Evolutionary conservation across 2,113 vertebrate genomes (phyloP).

Genomic region (Mirounga angustirostris): DNA sequence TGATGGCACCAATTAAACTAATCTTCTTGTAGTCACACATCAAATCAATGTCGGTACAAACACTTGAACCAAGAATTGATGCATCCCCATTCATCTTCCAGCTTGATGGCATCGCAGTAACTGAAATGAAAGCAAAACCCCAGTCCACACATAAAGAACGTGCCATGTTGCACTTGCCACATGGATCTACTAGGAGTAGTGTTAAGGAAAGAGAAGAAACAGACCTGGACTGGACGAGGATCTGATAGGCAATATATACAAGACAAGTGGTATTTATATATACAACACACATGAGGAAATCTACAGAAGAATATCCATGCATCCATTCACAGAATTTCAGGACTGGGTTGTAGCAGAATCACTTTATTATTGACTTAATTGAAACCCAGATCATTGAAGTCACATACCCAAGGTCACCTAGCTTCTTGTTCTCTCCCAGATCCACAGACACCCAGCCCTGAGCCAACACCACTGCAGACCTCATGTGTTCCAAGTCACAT

Average conservation of each 20-base stretch:
- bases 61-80: conserved; percentile 14
- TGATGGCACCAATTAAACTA: conserved; percentile 72
- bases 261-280: neutral
- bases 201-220: neutral
- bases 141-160: neutral
- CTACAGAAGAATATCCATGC: neutral
- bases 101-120: neutral
- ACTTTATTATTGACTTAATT: conserved; percentile 23
- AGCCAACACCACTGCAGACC: neutral
- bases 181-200: neutral
- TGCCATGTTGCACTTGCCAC: neutral
- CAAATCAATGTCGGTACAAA: conserved; percentile 58
- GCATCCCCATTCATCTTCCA: neutral
- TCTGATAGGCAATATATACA: neutral
- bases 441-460: neutral
- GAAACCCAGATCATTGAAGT: neutral
- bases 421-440: neutral
- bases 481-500: neutral
- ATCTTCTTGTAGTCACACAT: conserved; percentile 60
- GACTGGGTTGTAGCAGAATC: neutral
- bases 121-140: neutral
- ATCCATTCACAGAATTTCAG: neutral
- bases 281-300: neutral
- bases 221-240: neutral
- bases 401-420: neutral